Conservation (phyloP, 2,113 vertebrate genomes). For the Ia io region DNA sequence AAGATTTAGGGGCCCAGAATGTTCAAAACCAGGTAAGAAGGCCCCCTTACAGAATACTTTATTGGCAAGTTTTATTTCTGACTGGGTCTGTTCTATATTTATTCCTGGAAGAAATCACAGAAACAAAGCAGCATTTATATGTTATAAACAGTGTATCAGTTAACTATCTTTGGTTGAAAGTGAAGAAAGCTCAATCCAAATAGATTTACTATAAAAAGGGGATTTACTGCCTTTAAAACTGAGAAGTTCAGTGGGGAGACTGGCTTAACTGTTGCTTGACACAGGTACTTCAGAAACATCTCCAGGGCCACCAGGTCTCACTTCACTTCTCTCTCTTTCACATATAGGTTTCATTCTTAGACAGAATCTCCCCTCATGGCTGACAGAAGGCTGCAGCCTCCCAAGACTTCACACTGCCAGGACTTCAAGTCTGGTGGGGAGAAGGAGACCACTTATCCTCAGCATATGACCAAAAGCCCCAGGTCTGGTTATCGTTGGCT, state of each 20-base stretch:
- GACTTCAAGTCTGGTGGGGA: background rate
- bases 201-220: background rate
- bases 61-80: background rate
- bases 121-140: background rate
- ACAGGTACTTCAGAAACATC: background rate
- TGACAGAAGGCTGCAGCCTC: background rate
- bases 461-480: background rate
- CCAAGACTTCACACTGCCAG: background rate
- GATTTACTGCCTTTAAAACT: background rate
- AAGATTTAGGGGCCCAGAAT: background rate
- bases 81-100: background rate
- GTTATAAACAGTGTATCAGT: background rate
- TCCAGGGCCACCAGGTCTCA: background rate
- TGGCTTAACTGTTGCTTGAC: background rate
- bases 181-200: background rate
- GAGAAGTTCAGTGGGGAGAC: background rate
- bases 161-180: conserved; percentile 31
- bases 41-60: background rate
- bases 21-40: background rate
- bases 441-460: background rate
- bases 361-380: background rate
- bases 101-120: background rate
- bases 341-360: background rate
- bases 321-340: background rate
- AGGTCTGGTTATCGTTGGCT: background rate